Evolutionary conservation across 1,140 invertebrate species (phyloP).

Genomic region (Drosophila pallidifrons): DNA sequence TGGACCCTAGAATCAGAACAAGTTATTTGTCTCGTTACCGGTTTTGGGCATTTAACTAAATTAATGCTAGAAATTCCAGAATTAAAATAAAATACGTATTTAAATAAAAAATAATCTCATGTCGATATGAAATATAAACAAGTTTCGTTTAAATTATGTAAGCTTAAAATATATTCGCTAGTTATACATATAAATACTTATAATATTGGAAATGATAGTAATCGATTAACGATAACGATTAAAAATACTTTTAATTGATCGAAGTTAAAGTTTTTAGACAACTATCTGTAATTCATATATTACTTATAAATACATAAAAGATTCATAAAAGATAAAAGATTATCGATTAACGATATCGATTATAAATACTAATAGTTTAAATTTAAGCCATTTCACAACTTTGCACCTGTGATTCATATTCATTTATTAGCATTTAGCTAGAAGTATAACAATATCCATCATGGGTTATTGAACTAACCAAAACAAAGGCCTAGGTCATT

Average conservation of each 20-base stretch:
- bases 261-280: constrained; percentile 18
- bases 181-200: constrained; percentile 22
- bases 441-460: constrained; percentile 27
- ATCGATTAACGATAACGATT: constrained; percentile 5
- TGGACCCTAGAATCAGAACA: constrained; percentile 40
- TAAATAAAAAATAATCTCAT: constrained; percentile 38
- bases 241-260: not conserved
- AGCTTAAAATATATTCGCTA: constrained; percentile 26
- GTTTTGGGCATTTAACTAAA: constrained; percentile 49
- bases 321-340: not conserved
- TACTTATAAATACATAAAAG: constrained; percentile 10
- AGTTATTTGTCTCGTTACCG: constrained; percentile 34
- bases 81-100: constrained; percentile 44
- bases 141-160: constrained; percentile 40
- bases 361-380: no score
- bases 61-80: constrained; percentile 45
- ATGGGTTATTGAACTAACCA: constrained; percentile 37
- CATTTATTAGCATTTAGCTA: constrained; percentile 6
- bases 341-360: not conserved
- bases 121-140: constrained; percentile 17
- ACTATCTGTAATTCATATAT: constrained; percentile 30
- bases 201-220: not conserved
- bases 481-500: constrained; percentile 25
- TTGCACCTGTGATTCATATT: constrained; percentile 31
- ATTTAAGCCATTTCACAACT: constrained; percentile 26